A percentile compares a stretch with the other conserved stretches of the same genome.
These are phyloP conservation scores for Drosophila pseudotakahashii DNA, from an alignment of 2,888 invertebrate genomes.

Conservation along the genomic window DNA sequence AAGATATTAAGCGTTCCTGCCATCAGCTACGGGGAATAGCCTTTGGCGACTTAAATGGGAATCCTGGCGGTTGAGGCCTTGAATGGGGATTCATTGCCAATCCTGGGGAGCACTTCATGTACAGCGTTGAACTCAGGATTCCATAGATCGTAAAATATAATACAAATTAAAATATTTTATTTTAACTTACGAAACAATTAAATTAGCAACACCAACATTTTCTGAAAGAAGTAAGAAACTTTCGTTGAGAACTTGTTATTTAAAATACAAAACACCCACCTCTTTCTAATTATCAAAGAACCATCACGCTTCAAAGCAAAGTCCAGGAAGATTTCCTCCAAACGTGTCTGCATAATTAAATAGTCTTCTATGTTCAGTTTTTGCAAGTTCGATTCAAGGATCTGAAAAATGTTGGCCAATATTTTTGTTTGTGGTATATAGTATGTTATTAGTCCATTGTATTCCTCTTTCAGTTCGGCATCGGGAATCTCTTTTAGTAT, in stretches of 20 bases:
- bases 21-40: constrained; percentile 26
- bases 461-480: constrained; percentile 85
- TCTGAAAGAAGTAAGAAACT: neutral
- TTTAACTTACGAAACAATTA: too few relatives aligned
- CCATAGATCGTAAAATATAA: too few relatives aligned
- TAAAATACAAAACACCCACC: neutral
- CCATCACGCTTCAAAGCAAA: constrained; percentile 84
- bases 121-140: too few relatives aligned
- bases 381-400: constrained; percentile 87
- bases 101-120: constrained; percentile 1
- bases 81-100: neutral
- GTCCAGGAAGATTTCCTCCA: constrained; percentile 90
- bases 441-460: constrained; percentile 88
- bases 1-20: constrained; percentile 79
- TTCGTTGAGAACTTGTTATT: too few relatives aligned
- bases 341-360: constrained; percentile 90
- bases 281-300: neutral
- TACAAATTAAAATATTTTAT: too few relatives aligned
- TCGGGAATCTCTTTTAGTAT: constrained; percentile 16
- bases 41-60: constrained; percentile 4
- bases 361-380: constrained; percentile 89
- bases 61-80: neutral
- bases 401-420: constrained; percentile 88
- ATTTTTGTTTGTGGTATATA: constrained; percentile 85
- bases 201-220: constrained; percentile 9